Base-by-base conservation (phyloP, 2,888 invertebrate genomes). In the Rugalucina vietnamica region DNA sequence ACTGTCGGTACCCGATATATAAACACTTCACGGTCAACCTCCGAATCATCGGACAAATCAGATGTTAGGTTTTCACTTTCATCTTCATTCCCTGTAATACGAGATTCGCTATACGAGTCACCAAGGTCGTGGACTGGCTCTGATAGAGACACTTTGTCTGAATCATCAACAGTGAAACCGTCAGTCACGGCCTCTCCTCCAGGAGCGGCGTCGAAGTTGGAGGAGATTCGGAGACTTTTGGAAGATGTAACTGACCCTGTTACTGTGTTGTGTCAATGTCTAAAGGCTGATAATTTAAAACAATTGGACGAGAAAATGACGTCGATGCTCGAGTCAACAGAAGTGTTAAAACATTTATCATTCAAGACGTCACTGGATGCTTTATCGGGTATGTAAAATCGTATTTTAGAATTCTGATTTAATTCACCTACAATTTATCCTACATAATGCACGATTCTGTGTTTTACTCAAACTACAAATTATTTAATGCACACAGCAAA, bases 281-380 rank as follows among this genome's bases (percentile, higher is more conserved):
- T 87, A 24, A 80, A 84, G 1, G 76, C 83, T n/a, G 81, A 80
- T 10, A 76, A 81, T n/a, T 27, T 43, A 12, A 24, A 29, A 49
- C 36, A 65, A 24, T 76, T 87, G 10, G 87, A 87, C 32, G 74
- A 87, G 43, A 87, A 82, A 69, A 76, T 87, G 81, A 65, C 81
- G 36, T 79, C 78, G n/a, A 49, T 87, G 81, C 74, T 87, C 1
- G 57, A 80, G 29, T 29, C 72, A 27, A 49, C 71, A 8, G 84
- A 82, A 27, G 60, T 80, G 2, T 69, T 87, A n/a, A 79, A 74
- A 39, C 78, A 79, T 34, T 54, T 82, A 12, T 78, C 84, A 21
- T 80, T 74, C 29, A 24, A 65, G 34, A 18, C 27, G 1, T 10
- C 34, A 1, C 21, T 65, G 29, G 65, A 65, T 34, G 32, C 18